Base-by-base conservation (phyloP, 2,113 vertebrate species). In the Cheilinus undulatus region DNA sequence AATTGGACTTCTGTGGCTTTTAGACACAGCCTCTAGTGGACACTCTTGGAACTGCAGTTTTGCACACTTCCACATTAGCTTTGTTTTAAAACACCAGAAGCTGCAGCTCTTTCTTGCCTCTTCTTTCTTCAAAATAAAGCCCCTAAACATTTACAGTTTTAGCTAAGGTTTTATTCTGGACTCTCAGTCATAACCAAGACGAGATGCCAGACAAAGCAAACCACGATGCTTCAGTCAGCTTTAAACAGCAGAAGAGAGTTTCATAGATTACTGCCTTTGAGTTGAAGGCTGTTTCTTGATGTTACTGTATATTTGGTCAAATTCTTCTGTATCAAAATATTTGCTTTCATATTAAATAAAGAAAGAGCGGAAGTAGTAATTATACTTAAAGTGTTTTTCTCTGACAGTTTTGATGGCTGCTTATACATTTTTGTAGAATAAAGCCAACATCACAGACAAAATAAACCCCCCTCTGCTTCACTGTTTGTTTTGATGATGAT, bases 401-500 rank as follows among this genome's bases (percentile, higher is more conserved):
- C 0, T 32, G 42, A 56, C 64, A 69, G 50, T 65, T 48, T 69
- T n/a, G 19, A 42, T 40, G 52, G 59, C 24, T 69, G 48, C 34
- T 61, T 76, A n/a, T 59, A 0, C 23, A 20, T 2, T 30, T 27
- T 30, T 14, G 6, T 13, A 38, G n/a, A 10, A 49, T n/a, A 28
- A 69, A 76, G n/a, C 10, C 24, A 73, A 40, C 49, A 43, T 48
- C 34, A 22, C 50, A 69, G 53, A 72, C 52, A 50, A 48, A 48
- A 75, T 52, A 60, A 54, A 69, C 69, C 57, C 36, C 43, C 24
- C 23, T 22, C 5, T 12, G 58, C 38, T 46, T 54, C 30, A 13
- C 2, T 54, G 46, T 69, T 84, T 73, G 61, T 73, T 79, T 73
- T 58, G 48, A 67, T 73, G 1, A 54, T 56, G 42, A 22, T 49